Evolutionary conservation across 2,888 invertebrate genomes (phyloP), one percentile per base, ranked within the genome.

Genomic region (Pristionchus entomophagus): DNA sequence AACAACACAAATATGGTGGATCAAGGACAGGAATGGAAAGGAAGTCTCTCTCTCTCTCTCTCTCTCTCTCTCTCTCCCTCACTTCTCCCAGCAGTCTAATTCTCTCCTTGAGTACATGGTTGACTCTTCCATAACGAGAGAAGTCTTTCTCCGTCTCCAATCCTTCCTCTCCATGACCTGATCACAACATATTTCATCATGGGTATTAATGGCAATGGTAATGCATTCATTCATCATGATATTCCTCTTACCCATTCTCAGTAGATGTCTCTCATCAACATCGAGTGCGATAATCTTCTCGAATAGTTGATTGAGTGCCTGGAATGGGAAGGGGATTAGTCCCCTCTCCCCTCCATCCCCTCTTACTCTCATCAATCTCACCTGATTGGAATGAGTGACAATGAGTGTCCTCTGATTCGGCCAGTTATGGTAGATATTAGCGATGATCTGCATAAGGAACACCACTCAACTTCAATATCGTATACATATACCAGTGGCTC

Each of bases 161-260:
- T 0, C 97, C 97, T 94, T 99, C 99, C 94, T 99, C 99, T 22
- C 99, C 99, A 92, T 99, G 99, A 92, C 99, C 92, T 91, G 78
- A 38, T 12, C 45, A 45, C 45, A 45, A 10, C 45, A 45, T 45
- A 6, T 45, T 14, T 14, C 45, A 22, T 45, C 41, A 35, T 41
- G 8, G 22, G 35, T 22, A n/a, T n/a, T n/a, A n/a, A n/a, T n/a
- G n/a, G n/a, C n/a, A n/a, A n/a, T n/a, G n/a, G n/a, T n/a, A n/a
- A n/a, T n/a, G n/a, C n/a, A n/a, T n/a, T n/a, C n/a, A n/a, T n/a
- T n/a, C n/a, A n/a, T n/a, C n/a, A n/a, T n/a, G n/a, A n/a, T n/a
- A n/a, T n/a, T n/a, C n/a, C 99, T 99, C 92, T 99, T 99, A 92
- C 99, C 99, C 86, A 99, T 95, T 96, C 99, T 98, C 86, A 99